Conservation (phyloP, 2,113 vertebrate species). For the Tragelaphus imberbis region DNA sequence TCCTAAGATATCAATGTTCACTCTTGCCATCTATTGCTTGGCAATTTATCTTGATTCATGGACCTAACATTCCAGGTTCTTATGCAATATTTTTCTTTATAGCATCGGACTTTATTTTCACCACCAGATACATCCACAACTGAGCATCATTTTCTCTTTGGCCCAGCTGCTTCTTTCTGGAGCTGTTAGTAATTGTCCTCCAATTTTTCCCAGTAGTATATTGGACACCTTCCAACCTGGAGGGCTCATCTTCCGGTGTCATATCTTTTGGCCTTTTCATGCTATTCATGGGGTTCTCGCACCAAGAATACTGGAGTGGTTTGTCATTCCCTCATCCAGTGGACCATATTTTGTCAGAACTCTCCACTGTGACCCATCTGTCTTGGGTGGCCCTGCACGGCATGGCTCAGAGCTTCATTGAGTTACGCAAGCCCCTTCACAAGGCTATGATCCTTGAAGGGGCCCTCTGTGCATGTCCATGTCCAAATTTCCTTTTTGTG, state of each 20-base stretch:
- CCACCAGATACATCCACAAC: not conserved
- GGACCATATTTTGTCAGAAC: not conserved
- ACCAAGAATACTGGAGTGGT: not conserved
- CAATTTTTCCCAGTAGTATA: not conserved
- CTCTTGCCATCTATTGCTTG: not conserved
- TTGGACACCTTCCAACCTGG: not conserved
- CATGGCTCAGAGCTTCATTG: not conserved
- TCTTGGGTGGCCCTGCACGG: not conserved
- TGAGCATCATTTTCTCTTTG: not conserved
- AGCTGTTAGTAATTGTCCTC: not conserved
- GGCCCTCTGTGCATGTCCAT: accelerated
- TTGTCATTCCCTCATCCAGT: not conserved
- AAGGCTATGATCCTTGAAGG: not conserved
- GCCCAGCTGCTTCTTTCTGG: not conserved
- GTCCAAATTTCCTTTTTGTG: not conserved
- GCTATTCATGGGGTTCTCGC: not conserved
- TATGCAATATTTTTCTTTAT: not conserved
- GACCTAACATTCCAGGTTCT: not conserved
- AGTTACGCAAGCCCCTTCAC: not conserved
- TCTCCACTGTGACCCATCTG: not conserved
- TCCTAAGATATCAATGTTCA: not conserved
- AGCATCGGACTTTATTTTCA: not conserved
- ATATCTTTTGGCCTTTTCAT: not conserved
- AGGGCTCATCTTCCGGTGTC: not conserved
- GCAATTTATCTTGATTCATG: not conserved